phyloP scores from a whole-genome alignment of 2,797 vertebrate species.

The Oreortyx pictus region DNA sequence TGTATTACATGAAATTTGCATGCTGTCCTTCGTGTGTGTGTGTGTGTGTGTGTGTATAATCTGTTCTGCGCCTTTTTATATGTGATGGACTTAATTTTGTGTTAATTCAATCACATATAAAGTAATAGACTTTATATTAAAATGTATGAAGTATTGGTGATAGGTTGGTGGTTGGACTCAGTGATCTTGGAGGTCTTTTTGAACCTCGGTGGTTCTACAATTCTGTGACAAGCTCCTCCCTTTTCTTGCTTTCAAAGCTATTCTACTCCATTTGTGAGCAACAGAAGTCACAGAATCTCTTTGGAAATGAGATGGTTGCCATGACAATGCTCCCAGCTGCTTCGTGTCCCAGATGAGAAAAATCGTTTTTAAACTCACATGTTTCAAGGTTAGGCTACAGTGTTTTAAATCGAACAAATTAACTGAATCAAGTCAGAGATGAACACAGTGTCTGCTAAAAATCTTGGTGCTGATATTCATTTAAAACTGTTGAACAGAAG shows the following conservation, averaged over 20 bases:
- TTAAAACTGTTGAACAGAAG: background rate
- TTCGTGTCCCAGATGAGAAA: slow-evolving; percentile 34
- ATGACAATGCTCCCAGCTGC: slow-evolving; percentile 40
- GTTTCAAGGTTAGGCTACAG: background rate
- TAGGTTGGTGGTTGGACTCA: no score
- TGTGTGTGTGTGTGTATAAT: background rate
- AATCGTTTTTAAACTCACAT: slow-evolving; percentile 5
- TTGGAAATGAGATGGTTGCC: slow-evolving; percentile 40
- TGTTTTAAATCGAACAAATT: background rate
- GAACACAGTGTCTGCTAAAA: background rate
- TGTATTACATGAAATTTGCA: background rate
- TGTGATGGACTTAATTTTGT: background rate
- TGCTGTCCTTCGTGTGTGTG: background rate
- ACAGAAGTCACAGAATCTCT: slow-evolving; percentile 4
- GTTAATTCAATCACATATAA: background rate
- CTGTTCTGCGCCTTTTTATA: background rate
- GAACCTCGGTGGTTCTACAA: background rate
- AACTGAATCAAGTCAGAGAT: background rate
- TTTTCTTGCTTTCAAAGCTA: background rate
- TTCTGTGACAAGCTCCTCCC: background rate
- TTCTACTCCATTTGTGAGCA: background rate
- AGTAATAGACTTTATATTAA: no score
- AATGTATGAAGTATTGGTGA: no score
- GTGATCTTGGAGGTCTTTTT: background rate
- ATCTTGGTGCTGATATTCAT: background rate